Percentiles rank a stretch among this genome's conserved stretches.
phyloP scores from a whole-genome alignment of 2,113 vertebrate genomes.

The Orientallactaga bullata region DNA sequence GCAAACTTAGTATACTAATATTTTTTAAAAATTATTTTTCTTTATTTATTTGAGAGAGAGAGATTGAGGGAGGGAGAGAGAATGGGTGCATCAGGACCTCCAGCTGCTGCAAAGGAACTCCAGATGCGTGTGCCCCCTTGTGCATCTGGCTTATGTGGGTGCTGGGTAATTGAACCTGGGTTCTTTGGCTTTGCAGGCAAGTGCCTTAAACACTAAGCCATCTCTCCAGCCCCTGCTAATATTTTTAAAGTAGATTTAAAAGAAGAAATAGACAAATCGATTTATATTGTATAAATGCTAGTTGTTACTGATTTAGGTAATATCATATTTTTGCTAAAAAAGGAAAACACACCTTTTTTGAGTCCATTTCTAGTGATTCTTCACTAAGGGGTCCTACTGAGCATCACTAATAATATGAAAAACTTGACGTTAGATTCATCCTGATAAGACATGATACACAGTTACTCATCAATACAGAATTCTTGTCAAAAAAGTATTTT shows the following conservation, averaged over 20 bases:
- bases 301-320: not conserved
- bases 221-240: too few species aligned
- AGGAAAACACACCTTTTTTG: not conserved
- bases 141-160: too few species aligned
- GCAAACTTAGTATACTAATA: too few species aligned
- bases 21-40: too few species aligned
- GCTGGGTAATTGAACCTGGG: too few species aligned
- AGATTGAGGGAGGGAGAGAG: too few species aligned
- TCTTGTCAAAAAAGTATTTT: constrained; percentile 24
- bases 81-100: too few species aligned
- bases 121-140: too few species aligned
- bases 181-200: too few species aligned
- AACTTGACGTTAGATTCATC: not conserved
- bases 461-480: not conserved
- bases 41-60: too few species aligned
- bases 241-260: constrained; percentile 42
- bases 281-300: constrained; percentile 31
- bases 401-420: not conserved
- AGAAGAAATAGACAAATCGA: not conserved
- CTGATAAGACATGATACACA: not conserved
- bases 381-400: not conserved
- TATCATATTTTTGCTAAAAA: not conserved
- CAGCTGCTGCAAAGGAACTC: too few species aligned
- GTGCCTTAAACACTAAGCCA: too few species aligned
- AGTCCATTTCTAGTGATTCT: not conserved